Base-by-base conservation (phyloP, 2,888 invertebrate species). In the Eristalis arbustorum region DNA sequence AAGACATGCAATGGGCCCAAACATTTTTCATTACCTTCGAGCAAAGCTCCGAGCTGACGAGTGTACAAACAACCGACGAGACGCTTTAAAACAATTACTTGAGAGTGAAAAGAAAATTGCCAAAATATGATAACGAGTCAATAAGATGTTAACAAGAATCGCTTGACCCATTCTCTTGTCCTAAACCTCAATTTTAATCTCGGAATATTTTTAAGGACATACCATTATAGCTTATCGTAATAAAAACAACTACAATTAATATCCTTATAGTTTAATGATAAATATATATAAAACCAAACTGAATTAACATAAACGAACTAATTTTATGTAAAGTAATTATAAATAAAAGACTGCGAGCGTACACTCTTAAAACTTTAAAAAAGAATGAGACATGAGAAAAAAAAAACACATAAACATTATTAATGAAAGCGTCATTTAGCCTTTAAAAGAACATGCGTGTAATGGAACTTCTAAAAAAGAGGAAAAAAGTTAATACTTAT, bases 301-400 rank as follows among this genome's bases (percentile, higher is more conserved):
- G 64, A 69, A 72, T 49, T 74, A 57, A 22, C n/a, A 10, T 22
- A 49, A 72, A 66, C 67, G 67, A 67, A 79, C 23, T 76, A 34
- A 80, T 68, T 71, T 69, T 59, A 72, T 72, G 56, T 69, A 67
- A 74, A 77, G 34, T 73, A 77, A 85, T 73, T 69, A 82, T 85
- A 74, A 67, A 77, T 77, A 63, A 82, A 85, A 85, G 85, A 85
- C 85, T 85, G 85, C 82, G 85, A 82, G 85, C 81, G 69, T 69
- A 85, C 85, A 85, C 85, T 85, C 85, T 84, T 82, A 82, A 85
- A 85, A 78, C 61, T 34, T 49, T 72, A 68, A 68, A 74, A 73
- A 68, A 23, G 40, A 57, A 31, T 31, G 31, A 31, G n/a, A 5
- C 31, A 31, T 31, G 31, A 31, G 31, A 31, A 10, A 31, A 34